phyloP scores from a whole-genome alignment of 1,140 invertebrate species.

The Drosophila mojavensis region DNA sequence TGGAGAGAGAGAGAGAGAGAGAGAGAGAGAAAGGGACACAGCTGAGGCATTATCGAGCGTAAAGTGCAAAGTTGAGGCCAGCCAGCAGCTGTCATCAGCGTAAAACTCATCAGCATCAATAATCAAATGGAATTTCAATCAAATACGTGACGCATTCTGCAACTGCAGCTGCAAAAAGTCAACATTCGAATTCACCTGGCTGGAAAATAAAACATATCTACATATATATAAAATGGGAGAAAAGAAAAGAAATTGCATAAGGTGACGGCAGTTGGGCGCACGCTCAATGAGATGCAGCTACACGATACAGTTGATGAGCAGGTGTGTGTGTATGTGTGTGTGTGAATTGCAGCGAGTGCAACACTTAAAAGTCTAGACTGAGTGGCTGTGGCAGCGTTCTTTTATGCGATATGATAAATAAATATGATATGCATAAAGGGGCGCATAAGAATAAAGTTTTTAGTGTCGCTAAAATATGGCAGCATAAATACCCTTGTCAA shows the following conservation, averaged over 20 bases:
- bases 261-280: constrained; percentile 17
- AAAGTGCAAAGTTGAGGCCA: constrained; percentile 37
- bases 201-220: constrained; percentile 18
- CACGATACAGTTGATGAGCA: constrained; percentile 1
- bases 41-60: constrained; percentile 10
- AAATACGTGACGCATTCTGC: constrained; percentile 61
- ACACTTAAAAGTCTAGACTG: constrained; percentile 51
- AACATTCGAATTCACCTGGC: constrained; percentile 23
- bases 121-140: constrained; percentile 73
- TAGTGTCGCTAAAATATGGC: no score
- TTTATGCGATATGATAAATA: constrained; percentile 24
- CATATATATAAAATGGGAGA: neutral
- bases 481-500: neutral
- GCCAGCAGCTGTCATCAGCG: constrained; percentile 11
- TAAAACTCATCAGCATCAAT: constrained; percentile 40
- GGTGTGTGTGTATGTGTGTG: constrained; percentile 8
- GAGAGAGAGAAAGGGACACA: neutral
- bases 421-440: constrained; percentile 8
- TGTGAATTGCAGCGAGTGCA: neutral
- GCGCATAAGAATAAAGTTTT: no score
- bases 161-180: constrained; percentile 23
- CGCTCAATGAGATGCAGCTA: constrained; percentile 26
- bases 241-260: constrained; percentile 31
- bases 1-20: no score
- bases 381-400: constrained; percentile 32